Evolutionary conservation across 2,113 vertebrate species (phyloP).

Genomic region (Amphiprion ocellaris): DNA sequence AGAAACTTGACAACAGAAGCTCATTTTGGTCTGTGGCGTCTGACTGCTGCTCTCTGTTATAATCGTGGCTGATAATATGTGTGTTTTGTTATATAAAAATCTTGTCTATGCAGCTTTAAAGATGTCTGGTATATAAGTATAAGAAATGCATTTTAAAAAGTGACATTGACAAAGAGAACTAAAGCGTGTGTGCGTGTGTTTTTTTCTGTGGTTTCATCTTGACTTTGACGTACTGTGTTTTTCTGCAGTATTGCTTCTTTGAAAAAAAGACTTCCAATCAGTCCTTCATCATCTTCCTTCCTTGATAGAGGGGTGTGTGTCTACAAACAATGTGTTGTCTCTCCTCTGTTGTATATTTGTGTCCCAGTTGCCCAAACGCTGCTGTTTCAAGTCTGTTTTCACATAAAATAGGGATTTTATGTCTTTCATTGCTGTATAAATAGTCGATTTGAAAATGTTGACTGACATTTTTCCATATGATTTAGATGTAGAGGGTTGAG

Average conservation of each 20-base stretch:
- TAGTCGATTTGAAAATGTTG: neutral
- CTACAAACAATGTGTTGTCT: conserved; percentile 23
- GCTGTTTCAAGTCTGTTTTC: conserved; percentile 9
- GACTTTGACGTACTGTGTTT: conserved; percentile 32
- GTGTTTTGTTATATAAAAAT: conserved; percentile 36
- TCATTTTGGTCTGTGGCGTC: conserved; percentile 35
- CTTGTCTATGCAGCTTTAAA: conserved; percentile 33
- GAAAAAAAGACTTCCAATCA: conserved; percentile 24
- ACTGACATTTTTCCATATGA: neutral
- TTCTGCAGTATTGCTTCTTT: conserved; percentile 11
- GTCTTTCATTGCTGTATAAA: neutral
- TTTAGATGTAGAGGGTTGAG: neutral
- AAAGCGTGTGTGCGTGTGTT: neutral
- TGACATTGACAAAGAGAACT: conserved; percentile 8
- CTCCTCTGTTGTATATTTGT: conserved; percentile 10
- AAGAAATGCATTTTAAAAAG: conserved; percentile 32
- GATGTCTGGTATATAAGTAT: conserved; percentile 51
- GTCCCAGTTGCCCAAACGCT: neutral
- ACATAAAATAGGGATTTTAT: conserved; percentile 11
- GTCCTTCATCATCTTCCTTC: conserved; percentile 20
- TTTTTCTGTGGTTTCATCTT: conserved; percentile 21
- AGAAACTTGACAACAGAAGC: neutral
- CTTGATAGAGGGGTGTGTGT: conserved; percentile 34
- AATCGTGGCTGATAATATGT: conserved; percentile 22
- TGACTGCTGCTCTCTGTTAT: conserved; percentile 2